Evolutionary conservation across 2,888 invertebrate species (phyloP).

Genomic region (Eilema depressum): DNA sequence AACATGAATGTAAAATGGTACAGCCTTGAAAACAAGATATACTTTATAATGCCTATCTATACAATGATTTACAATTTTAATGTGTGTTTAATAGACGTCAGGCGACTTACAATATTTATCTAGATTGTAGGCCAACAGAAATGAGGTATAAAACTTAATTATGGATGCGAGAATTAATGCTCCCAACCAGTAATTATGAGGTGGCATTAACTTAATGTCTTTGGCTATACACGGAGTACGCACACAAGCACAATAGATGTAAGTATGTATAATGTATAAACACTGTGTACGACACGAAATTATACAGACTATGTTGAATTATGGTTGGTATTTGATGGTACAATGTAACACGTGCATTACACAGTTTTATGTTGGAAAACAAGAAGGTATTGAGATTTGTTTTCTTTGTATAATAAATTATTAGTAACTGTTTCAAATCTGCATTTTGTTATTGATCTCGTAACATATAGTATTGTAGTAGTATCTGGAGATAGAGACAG

Average conservation of each 20-base stretch:
- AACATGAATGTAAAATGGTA: conserved; percentile 48
- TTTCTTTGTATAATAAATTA: too few relatives aligned
- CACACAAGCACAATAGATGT: conserved; percentile 30
- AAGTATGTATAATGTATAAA: background rate
- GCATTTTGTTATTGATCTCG: too few relatives aligned
- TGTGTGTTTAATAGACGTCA: conserved; percentile 77
- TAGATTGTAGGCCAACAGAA: conserved; percentile 84
- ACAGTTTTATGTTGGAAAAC: background rate
- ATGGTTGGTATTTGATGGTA: conserved; percentile 9
- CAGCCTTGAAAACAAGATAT: conserved; percentile 48
- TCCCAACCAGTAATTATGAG: conserved; percentile 85
- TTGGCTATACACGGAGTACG: conserved; percentile 64
- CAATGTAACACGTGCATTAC: conserved; percentile 3
- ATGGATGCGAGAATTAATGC: conserved; percentile 86
- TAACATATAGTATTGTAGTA: too few relatives aligned
- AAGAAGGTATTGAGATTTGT: background rate
- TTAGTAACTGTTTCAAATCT: too few relatives aligned
- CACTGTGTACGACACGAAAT: conserved; percentile 14
- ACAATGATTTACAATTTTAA: conserved; percentile 74
- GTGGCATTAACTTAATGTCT: conserved; percentile 86
- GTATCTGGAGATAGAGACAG: too few relatives aligned
- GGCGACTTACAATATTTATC: conserved; percentile 81
- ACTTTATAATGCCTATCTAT: conserved; percentile 44
- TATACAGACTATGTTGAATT: conserved; percentile 7
- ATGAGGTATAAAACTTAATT: conserved; percentile 86